phyloP scores from a whole-genome alignment of 2,888 invertebrate species.

The Dynastes hyllus region DNA sequence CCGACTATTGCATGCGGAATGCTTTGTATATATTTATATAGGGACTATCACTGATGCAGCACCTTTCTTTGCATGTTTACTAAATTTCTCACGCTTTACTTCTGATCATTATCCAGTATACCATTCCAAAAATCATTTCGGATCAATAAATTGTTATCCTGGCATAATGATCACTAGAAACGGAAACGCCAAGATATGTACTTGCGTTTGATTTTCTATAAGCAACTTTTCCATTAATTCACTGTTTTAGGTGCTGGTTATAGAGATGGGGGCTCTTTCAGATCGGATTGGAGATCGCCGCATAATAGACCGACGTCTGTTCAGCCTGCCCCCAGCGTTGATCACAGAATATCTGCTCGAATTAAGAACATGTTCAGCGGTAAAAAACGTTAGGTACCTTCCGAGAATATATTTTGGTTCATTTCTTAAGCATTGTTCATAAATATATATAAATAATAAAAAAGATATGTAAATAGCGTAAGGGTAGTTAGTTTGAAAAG shows the following conservation, averaged over 20 bases:
- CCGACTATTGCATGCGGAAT: conserved; percentile 30
- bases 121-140: conserved; percentile 24
- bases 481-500: conserved; percentile 25
- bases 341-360: conserved; percentile 76
- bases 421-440: conserved; percentile 33
- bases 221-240: too few species aligned
- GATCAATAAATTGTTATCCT: conserved; percentile 6
- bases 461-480: conserved; percentile 32
- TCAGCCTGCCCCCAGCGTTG: conserved; percentile 62
- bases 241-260: conserved; percentile 51
- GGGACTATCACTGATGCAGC: conserved; percentile 10
- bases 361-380: conserved; percentile 76
- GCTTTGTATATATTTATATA: conserved; percentile 24
- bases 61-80: conserved; percentile 28
- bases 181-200: neutral
- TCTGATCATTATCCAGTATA: conserved; percentile 35
- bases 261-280: conserved; percentile 56
- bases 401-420: neutral
- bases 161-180: conserved; percentile 16
- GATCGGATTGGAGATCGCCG: conserved; percentile 58
- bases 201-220: too few species aligned
- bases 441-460: conserved; percentile 39
- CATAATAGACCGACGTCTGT: conserved; percentile 59
- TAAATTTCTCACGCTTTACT: conserved; percentile 22
- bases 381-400: conserved; percentile 63